Evolutionary conservation across 1,140 invertebrate genomes (phyloP).

Genomic region (Sweltsa coloradensis): DNA sequence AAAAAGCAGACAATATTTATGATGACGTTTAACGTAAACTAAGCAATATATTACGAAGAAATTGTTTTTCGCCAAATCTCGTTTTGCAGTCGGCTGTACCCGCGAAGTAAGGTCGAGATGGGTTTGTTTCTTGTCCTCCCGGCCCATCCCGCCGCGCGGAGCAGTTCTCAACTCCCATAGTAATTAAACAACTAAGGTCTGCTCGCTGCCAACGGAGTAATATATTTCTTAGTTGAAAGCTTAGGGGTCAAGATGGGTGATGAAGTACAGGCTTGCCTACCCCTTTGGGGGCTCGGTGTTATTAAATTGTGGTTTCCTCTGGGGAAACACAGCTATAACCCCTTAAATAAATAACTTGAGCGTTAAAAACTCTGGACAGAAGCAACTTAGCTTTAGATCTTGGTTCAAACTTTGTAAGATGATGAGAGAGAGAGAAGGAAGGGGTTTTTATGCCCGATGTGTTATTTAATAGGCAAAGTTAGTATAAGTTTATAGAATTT

Average conservation of each 20-base stretch:
- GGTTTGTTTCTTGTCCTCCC: no score
- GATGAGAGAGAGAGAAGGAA: not conserved
- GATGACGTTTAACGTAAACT: no score
- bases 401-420: not conserved
- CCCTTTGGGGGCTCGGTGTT: not conserved
- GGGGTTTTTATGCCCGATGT: not conserved
- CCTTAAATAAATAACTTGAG: not conserved
- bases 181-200: slow-evolving; percentile 5
- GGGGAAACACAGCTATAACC: not conserved
- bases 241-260: slow-evolving; percentile 4
- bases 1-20: no score
- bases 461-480: no score
- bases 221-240: slow-evolving; percentile 7
- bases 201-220: not conserved
- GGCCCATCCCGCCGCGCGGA: no score
- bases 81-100: no score
- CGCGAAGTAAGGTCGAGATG: no score
- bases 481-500: slow-evolving; percentile 2
- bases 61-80: no score
- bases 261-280: not conserved
- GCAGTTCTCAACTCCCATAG: slow-evolving; percentile 5
- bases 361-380: slow-evolving; percentile 4
- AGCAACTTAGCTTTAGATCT: not conserved
- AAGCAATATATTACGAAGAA: no score
- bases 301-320: slow-evolving; percentile 5